Base-by-base conservation (phyloP, 2,113 vertebrate species). In the Engraulis encrasicolus region DNA sequence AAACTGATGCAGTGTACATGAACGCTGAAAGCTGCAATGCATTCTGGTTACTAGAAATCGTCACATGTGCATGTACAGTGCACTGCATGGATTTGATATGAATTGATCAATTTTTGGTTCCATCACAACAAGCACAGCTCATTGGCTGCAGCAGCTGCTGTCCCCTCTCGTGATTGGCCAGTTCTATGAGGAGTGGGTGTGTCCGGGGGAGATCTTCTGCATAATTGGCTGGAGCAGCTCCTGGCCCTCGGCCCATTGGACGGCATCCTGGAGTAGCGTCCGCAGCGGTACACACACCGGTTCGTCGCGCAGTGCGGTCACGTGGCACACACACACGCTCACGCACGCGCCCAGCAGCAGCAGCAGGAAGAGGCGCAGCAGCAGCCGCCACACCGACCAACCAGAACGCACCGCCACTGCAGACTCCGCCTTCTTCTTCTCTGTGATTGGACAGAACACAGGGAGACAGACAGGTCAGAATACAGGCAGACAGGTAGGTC, bases 151-250 rank as follows among this genome's bases (percentile, higher is more conserved):
- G n/a, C n/a, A n/a, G n/a, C n/a, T n/a, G n/a, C n/a, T n/a, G n/a
- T n/a, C n/a, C n/a, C n/a, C n/a, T n/a, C n/a, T n/a, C n/a, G n/a
- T n/a, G n/a, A n/a, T n/a, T n/a, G n/a, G n/a, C n/a, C n/a, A n/a
- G n/a, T n/a, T n/a, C n/a, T n/a, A n/a, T n/a, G n/a, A n/a, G n/a
- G n/a, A n/a, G n/a, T n/a, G n/a, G n/a, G n/a, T n/a, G n/a, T n/a
- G n/a, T n/a, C n/a, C n/a, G 78, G 85, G 92, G 0, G 95, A 96
- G 81, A 95, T 92, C 86, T 94, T 93, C 86, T 96, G 96, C 18
- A 99, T 90, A 81, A 98, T 86, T 78, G 96, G 96, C 81, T 93
- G 94, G 89, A 97, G 86, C 85, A 91, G 91, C 89, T 97, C 95
- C 74, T 97, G 96, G 89, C 94, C 92, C 52, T 90, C 93, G 88